Conservation (phyloP, 2,888 invertebrate genomes). For the Clusia tigrina region DNA sequence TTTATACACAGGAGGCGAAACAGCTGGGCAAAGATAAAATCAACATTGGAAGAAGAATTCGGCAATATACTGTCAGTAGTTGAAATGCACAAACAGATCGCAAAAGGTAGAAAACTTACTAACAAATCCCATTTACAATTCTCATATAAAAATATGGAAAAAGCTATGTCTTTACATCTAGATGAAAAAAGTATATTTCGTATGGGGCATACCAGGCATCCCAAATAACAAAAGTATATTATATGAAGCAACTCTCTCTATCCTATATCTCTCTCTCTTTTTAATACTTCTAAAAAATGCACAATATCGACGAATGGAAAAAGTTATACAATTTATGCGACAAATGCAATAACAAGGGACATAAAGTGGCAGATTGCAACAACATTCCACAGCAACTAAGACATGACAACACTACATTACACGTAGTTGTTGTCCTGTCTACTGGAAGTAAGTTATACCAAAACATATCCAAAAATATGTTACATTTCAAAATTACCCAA, state of each 20-base stretch:
- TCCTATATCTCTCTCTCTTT: no score
- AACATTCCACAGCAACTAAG: no score
- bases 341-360: no score
- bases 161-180: not conserved
- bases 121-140: not conserved
- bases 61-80: not conserved
- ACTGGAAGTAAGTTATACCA: no score
- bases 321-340: no score
- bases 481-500: no score
- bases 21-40: not conserved
- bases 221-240: not conserved
- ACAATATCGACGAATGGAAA: slow-evolving; percentile 2
- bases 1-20: not conserved
- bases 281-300: slow-evolving; percentile 18
- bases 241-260: not conserved
- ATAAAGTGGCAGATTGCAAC: no score
- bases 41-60: slow-evolving; percentile 10
- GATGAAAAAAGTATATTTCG: not conserved
- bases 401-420: no score
- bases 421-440: no score
- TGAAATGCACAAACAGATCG: slow-evolving; percentile 1
- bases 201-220: slow-evolving; percentile 4
- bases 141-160: not conserved
- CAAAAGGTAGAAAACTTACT: not conserved
- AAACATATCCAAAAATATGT: no score